Conservation (phyloP, 2,888 invertebrate species). For the Portevinia maculata region DNA sequence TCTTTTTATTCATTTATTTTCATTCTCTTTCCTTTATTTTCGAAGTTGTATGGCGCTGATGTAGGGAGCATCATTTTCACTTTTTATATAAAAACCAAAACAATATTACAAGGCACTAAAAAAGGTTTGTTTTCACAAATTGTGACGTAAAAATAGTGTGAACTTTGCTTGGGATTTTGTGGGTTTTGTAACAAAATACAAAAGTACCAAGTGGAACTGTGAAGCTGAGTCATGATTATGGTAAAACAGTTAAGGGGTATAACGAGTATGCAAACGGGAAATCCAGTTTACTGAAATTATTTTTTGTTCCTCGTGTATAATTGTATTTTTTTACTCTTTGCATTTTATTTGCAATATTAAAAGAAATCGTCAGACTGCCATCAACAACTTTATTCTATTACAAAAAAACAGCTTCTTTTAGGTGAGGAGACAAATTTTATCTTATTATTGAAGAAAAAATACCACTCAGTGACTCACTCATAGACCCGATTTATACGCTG, state of each 20-base stretch:
- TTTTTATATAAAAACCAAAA: not conserved
- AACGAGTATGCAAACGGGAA: not conserved
- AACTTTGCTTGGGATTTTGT: not conserved
- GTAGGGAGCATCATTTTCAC: not conserved
- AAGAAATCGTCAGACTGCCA: too few relatives aligned
- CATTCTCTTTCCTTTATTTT: too few relatives aligned
- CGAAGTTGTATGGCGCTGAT: too few relatives aligned
- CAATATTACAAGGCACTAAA: not conserved
- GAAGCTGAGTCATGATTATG: slow-evolving; percentile 13
- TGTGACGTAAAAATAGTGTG: slow-evolving; percentile 4
- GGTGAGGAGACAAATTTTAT: too few relatives aligned
- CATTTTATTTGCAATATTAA: too few relatives aligned
- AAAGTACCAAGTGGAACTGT: slow-evolving; percentile 9
- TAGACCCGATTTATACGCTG: too few relatives aligned
- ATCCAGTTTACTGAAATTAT: slow-evolving; percentile 16
- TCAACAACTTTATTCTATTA: too few relatives aligned
- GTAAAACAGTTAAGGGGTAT: not conserved
- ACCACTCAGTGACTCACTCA: too few relatives aligned
- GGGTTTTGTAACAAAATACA: not conserved
- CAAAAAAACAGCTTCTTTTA: too few relatives aligned
- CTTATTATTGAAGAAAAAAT: too few relatives aligned
- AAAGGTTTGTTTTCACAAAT: not conserved
- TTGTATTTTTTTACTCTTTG: too few relatives aligned
- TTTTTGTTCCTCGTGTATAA: not conserved
- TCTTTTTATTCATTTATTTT: too few relatives aligned